A percentile compares a stretch with the other conserved stretches of the same genome.
phyloP scores from a whole-genome alignment of 2,888 invertebrate species.

The Nomada lathburiana region DNA sequence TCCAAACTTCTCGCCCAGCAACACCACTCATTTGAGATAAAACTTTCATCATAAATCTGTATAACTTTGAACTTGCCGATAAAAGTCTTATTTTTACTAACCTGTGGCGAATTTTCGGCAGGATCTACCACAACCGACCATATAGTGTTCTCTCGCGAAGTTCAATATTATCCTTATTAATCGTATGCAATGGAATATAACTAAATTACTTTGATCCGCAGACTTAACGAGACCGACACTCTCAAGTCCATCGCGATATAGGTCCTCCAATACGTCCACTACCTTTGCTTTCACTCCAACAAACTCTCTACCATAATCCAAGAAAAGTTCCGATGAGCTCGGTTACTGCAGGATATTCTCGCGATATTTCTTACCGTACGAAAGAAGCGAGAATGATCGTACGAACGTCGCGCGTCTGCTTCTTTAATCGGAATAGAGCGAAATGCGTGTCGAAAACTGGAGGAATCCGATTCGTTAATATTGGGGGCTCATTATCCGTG shows the following conservation, averaged over 20 bases:
- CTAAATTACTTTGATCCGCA: neutral
- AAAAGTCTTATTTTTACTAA: neutral
- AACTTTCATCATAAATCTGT: neutral
- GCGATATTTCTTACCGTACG: neutral
- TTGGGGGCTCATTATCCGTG: constrained; percentile 29
- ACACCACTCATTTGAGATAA: neutral
- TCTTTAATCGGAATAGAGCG: constrained; percentile 37
- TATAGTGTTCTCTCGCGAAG: neutral
- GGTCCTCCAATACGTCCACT: too few species aligned
- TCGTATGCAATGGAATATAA: neutral
- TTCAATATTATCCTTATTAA: neutral
- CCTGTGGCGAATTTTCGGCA: neutral
- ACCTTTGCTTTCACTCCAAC: neutral
- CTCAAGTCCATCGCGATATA: neutral
- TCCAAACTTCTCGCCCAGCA: neutral
- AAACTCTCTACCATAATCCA: too few species aligned
- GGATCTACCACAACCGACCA: neutral
- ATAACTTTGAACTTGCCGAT: neutral
- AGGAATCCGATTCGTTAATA: constrained; percentile 38
- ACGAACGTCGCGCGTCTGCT: neutral
- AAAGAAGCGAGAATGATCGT: neutral
- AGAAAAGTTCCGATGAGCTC: neutral
- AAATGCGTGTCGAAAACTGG: neutral
- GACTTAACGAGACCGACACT: neutral
- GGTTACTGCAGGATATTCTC: neutral